Evolutionary conservation across 2,113 vertebrate species (phyloP).

Genomic region (Carassius carassius): DNA sequence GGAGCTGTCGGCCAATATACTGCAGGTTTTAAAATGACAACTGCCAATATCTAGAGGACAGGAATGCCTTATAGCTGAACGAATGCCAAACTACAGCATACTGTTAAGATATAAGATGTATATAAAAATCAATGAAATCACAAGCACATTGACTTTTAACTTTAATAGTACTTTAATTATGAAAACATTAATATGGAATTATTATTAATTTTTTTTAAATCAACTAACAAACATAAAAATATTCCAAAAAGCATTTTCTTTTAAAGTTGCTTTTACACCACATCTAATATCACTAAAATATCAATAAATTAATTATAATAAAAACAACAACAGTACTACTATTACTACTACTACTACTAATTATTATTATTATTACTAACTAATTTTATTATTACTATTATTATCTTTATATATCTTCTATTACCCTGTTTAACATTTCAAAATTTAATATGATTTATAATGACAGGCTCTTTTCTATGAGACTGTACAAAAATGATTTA

Average conservation of each 20-base stretch:
- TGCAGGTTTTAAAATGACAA: neutral
- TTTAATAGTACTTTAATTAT: neutral
- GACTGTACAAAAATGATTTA: too few species aligned
- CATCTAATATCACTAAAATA: neutral
- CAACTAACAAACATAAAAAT: neutral
- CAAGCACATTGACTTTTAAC: neutral
- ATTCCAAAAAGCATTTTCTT: neutral
- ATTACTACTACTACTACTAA: neutral
- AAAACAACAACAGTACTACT: too few species aligned
- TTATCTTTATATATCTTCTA: too few species aligned
- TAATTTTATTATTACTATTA: too few species aligned
- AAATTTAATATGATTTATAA: too few species aligned
- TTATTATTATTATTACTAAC: neutral
- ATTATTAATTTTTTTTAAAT: too few species aligned
- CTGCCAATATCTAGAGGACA: neutral
- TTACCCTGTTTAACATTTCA: too few species aligned
- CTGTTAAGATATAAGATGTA: neutral
- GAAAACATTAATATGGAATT: neutral
- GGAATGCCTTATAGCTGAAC: neutral
- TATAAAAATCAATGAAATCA: neutral
- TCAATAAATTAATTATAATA: neutral
- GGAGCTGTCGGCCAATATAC: neutral
- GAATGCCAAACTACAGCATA: neutral
- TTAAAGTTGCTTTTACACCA: neutral
- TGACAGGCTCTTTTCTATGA: too few species aligned